phyloP scores from a whole-genome alignment of 1,140 invertebrate genomes.

The Achroia grisella region DNA sequence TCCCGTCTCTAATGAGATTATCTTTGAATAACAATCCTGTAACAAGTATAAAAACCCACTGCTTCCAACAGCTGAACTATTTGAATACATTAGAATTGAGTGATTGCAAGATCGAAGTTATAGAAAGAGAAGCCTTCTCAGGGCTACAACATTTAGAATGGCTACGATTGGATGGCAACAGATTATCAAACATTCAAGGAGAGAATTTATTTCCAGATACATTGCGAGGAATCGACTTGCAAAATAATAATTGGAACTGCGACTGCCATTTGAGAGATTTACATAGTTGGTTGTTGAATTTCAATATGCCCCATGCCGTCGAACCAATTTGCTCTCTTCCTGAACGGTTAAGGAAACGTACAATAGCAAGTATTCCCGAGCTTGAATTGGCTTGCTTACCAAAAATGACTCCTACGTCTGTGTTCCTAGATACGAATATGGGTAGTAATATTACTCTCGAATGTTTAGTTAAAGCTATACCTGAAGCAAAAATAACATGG shows the following conservation, averaged over 20 bases:
- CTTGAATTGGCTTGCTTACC: conserved; percentile 89
- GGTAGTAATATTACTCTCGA: conserved; percentile 86
- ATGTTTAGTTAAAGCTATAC: conserved; percentile 85
- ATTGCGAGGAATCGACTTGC: conserved; percentile 84
- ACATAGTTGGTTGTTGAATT: conserved; percentile 84
- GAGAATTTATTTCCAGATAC: conserved; percentile 80
- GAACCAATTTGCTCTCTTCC: conserved; percentile 86
- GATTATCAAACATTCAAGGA: conserved; percentile 81
- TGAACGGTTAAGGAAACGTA: conserved; percentile 76
- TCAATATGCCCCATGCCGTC: conserved; percentile 81
- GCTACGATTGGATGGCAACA: conserved; percentile 88
- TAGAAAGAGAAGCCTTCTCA: conserved; percentile 87
- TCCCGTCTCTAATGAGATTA: conserved; percentile 86
- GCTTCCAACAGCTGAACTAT: conserved; percentile 84
- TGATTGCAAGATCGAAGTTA: conserved; percentile 82
- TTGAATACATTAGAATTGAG: conserved; percentile 88
- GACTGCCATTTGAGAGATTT: conserved; percentile 87
- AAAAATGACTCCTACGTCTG: conserved; percentile 80
- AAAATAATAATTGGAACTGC: conserved; percentile 92
- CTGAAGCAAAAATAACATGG: conserved; percentile 86
- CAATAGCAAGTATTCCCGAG: conserved; percentile 80
- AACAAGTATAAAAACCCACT: conserved; percentile 78
- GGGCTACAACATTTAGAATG: conserved; percentile 88
- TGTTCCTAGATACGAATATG: conserved; percentile 83
- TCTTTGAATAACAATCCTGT: conserved; percentile 88